Evolutionary conservation across 2,888 invertebrate species (phyloP), one percentile per base, ranked within the genome.

Genomic region (Oscheius sp.): DNA sequence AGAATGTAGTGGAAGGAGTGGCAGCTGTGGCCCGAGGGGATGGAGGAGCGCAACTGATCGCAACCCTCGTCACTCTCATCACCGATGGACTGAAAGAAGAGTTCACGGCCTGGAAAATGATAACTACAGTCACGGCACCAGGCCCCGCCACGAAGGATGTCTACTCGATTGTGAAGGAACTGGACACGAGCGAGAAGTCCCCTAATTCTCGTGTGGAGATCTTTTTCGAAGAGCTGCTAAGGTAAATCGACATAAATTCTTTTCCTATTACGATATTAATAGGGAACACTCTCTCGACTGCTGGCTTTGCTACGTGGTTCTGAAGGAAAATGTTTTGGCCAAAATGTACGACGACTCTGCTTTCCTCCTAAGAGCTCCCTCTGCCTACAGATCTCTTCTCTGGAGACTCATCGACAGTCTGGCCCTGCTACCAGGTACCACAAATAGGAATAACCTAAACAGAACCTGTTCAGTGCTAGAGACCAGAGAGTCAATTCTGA

Each of bases 251-350:
- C 35, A 21, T 53, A 53, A 11, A 29, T 48, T 55, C 21, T n/a
- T 63, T 21, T 47, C 21, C 9, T 47, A 1, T 10, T 9, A 33
- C 4, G 48, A 10, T 11, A 32, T 70, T 77, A 2, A 21, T 78
- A 78, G 81, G 72, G 81, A 81, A 57, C 77, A 81, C 62, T 81
- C 81, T 5, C 66, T 81, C 32, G 95, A 95, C 87, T 94, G 95
- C 48, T 96, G 95, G 95, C 92, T 94, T 80, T 94, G 94, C 74
- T 95, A 94, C 89, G 92, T 95, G 70, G 92, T 94, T 81, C 94
- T 94, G 13, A 92, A 95, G 80, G 95, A 82, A 75, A 83, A 80
- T 50, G 92, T 95, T 29, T 91, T 95, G 68, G 92, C 93, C 57
- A 94, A 94, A 87, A 48, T 95, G 89, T 96, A 95, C 90, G 92